Conservation (phyloP, 2,888 invertebrate species). For the Heliconius cydno region DNA sequence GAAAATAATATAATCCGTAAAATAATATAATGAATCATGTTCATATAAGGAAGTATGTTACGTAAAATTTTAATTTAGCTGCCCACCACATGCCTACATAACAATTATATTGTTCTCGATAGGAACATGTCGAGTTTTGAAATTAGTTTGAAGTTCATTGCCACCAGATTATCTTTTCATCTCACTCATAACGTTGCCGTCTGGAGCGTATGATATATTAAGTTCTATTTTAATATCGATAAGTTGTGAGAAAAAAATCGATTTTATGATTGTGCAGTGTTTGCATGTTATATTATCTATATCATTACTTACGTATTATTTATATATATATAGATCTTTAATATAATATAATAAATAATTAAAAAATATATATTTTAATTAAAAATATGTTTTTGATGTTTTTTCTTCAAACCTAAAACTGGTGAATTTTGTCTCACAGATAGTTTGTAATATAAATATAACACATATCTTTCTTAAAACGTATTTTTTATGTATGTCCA, state of each 20-base stretch:
- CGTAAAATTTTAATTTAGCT: constrained; percentile 30
- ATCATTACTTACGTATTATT: not conserved
- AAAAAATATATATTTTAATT: too few species aligned
- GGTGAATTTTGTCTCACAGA: not conserved
- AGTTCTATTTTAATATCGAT: constrained; percentile 14
- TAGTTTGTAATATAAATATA: not conserved
- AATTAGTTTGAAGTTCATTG: constrained; percentile 46
- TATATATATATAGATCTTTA: too few species aligned
- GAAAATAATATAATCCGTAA: not conserved
- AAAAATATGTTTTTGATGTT: too few species aligned
- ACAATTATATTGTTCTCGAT: constrained; percentile 43
- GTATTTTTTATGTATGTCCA: not conserved
- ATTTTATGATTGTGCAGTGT: not conserved
- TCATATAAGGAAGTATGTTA: constrained; percentile 11
- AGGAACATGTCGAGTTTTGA: constrained; percentile 39
- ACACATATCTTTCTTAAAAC: not conserved
- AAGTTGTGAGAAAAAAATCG: not conserved
- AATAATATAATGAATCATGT: constrained; percentile 7
- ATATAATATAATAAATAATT: too few species aligned
- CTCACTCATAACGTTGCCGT: constrained; percentile 41
- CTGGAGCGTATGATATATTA: constrained; percentile 32
- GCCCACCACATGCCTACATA: constrained; percentile 17
- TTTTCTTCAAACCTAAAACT: too few species aligned
- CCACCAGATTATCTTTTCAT: constrained; percentile 44
- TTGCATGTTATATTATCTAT: not conserved